These are phyloP conservation scores for Nycticebus coucang DNA, from an alignment of 2,113 vertebrate genomes.

Conservation along the genomic window DNA sequence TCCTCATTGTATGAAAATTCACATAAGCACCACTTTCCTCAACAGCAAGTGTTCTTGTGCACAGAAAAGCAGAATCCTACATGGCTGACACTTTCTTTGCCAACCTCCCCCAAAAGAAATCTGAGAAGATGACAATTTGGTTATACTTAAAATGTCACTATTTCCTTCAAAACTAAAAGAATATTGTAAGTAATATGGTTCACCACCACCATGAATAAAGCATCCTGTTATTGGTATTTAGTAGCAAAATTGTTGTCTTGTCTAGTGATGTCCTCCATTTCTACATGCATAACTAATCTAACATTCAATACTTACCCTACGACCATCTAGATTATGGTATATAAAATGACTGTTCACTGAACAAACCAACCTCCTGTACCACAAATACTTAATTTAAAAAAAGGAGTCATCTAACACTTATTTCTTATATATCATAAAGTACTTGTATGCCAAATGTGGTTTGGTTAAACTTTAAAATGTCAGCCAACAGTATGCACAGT, in stretches of 20 bases:
- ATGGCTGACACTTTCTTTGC: slow-evolving; percentile 5
- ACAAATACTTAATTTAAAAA: background rate
- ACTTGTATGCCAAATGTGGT: background rate
- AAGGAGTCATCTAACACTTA: background rate
- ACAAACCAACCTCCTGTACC: background rate
- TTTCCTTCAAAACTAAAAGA: slow-evolving; percentile 1
- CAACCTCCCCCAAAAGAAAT: background rate
- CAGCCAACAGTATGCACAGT: background rate
- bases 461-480: slow-evolving; percentile 29
- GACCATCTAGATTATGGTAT: background rate
- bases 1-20: slow-evolving; percentile 22
- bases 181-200: background rate
- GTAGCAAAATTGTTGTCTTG: background rate
- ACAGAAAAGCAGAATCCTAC: background rate
- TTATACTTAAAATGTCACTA: background rate
- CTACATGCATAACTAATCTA: background rate
- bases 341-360: background rate
- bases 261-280: background rate
- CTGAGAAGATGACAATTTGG: background rate
- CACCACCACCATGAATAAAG: background rate
- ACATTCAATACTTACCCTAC: background rate
- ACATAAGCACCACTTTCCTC: background rate
- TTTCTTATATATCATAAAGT: background rate
- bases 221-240: background rate
- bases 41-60: background rate